Evolutionary conservation across 1,140 invertebrate species (phyloP).

Genomic region (Bicyclus anynana): DNA sequence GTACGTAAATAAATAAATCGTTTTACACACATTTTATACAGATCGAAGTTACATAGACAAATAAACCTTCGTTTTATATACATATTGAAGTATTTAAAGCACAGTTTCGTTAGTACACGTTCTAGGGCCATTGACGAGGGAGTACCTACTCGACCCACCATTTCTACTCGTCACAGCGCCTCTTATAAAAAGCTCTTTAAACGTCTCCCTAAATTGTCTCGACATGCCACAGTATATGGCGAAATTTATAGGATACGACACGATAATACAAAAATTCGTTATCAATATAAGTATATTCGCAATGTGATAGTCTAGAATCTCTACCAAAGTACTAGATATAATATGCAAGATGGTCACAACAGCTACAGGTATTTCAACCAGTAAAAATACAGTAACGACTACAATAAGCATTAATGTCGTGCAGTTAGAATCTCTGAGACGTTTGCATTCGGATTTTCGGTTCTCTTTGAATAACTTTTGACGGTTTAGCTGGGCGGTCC

Average conservation of each 20-base stretch:
- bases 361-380: constrained; percentile 94
- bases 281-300: constrained; percentile 91
- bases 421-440: constrained; percentile 91
- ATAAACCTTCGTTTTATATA: constrained; percentile 1
- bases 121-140: constrained; percentile 86
- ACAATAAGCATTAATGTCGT: constrained; percentile 97
- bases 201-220: constrained; percentile 94
- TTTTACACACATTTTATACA: too few relatives aligned
- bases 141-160: constrained; percentile 85
- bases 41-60: too few relatives aligned
- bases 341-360: constrained; percentile 92
- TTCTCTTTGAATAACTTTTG: constrained; percentile 91
- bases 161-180: constrained; percentile 79
- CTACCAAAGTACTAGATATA: constrained; percentile 83
- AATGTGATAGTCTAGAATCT: constrained; percentile 87
- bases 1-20: too few relatives aligned
- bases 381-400: constrained; percentile 93
- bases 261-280: constrained; percentile 94
- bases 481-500: constrained; percentile 87
- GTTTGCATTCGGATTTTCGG: constrained; percentile 89
- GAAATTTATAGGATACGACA: constrained; percentile 96
- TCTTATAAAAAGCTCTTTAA: constrained; percentile 90
- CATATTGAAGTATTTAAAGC: constrained; percentile 76
- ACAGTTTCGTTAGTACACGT: constrained; percentile 90
- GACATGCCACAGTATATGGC: constrained; percentile 98